Conservation (phyloP, 2,888 invertebrate genomes). For the Pristionchus maxplancki region DNA sequence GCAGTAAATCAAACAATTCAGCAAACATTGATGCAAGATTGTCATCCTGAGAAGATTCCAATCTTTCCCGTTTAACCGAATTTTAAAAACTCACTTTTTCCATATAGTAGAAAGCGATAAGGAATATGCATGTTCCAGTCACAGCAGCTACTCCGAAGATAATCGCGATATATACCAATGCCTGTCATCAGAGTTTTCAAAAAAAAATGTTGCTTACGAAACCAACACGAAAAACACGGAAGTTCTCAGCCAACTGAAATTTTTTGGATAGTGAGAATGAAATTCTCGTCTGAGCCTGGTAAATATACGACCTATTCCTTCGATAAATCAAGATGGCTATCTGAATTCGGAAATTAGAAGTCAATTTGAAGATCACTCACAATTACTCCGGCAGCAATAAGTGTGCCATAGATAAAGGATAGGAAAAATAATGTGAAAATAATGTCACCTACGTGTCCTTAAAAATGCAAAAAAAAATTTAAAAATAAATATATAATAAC, state of each 20-base stretch:
- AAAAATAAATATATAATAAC: neutral
- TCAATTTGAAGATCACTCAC: neutral
- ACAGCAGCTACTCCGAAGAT: neutral
- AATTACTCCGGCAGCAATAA: neutral
- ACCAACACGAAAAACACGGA: neutral
- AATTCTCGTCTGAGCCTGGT: neutral
- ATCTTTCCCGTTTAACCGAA: neutral
- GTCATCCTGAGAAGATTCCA: neutral
- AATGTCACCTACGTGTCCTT: neutral
- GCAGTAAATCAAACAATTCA: neutral
- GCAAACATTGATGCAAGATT: neutral
- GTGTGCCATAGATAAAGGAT: neutral
- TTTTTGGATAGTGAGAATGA: neutral
- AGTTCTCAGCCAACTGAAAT: neutral
- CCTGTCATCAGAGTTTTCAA: neutral
- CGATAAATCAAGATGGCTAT: neutral
- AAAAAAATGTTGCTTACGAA: neutral
- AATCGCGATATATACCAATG: neutral
- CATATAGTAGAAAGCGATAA: neutral
- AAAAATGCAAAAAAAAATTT: neutral
- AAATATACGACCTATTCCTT: neutral
- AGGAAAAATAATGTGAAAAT: neutral
- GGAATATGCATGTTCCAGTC: neutral
- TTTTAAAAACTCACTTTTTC: neutral
- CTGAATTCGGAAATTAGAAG: neutral